phyloP scores from a whole-genome alignment of 2,888 invertebrate species.

The Neoascia interrupta region DNA sequence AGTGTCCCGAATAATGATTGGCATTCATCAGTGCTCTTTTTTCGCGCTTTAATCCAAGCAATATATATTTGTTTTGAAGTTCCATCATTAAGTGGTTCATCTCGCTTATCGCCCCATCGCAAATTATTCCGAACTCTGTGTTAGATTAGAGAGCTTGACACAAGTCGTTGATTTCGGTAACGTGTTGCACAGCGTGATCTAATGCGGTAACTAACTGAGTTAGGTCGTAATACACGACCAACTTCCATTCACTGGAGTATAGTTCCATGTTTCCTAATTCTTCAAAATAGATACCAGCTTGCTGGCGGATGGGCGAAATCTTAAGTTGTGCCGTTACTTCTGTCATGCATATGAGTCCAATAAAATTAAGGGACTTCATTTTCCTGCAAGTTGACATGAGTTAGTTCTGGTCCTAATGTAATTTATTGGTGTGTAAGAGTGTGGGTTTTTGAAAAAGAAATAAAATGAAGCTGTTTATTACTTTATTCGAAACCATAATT shows the following conservation, averaged over 20 bases:
- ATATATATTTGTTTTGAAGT: neutral
- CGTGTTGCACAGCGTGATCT: neutral
- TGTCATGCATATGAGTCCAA: too few relatives aligned
- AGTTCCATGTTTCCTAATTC: neutral
- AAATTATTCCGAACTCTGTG: neutral
- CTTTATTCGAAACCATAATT: too few relatives aligned
- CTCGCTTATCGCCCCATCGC: slow-evolving; percentile 1
- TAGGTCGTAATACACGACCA: slow-evolving; percentile 9
- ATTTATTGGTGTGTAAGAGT: too few relatives aligned
- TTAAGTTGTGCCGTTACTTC: too few relatives aligned
- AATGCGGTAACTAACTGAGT: neutral
- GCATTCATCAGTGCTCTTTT: neutral
- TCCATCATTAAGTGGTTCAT: slow-evolving; percentile 11
- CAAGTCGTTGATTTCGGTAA: slow-evolving; percentile 5
- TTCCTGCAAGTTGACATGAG: too few relatives aligned
- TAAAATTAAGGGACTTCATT: too few relatives aligned
- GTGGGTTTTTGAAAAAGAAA: too few relatives aligned
- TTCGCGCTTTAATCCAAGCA: neutral
- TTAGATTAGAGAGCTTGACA: neutral
- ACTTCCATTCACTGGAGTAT: slow-evolving; percentile 8
- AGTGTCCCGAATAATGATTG: neutral
- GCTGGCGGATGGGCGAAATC: too few relatives aligned
- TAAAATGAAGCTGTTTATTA: too few relatives aligned
- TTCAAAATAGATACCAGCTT: slow-evolving; percentile 18
- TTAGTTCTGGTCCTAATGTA: too few relatives aligned